These are phyloP conservation scores for Yoshiicerus persimilis DNA, from an alignment of 1,140 invertebrate species.

Conservation along the genomic window DNA sequence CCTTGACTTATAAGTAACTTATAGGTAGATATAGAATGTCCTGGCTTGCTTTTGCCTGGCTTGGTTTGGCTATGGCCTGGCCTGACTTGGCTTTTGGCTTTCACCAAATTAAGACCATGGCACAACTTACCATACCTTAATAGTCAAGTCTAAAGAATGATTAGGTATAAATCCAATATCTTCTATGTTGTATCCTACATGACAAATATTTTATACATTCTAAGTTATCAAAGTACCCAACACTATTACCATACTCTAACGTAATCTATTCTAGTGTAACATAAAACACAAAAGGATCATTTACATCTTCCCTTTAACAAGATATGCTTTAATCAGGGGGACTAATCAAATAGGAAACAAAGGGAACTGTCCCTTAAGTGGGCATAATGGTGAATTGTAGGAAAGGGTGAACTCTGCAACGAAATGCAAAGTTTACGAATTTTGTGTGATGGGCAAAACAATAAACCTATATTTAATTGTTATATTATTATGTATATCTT, in stretches of 20 bases:
- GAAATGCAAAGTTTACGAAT: no score
- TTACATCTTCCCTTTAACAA: no score
- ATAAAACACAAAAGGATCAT: no score
- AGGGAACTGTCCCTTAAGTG: no score
- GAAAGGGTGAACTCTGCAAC: no score
- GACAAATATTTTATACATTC: not conserved
- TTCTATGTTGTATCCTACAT: not conserved
- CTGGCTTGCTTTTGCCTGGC: no score
- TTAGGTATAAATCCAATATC: not conserved
- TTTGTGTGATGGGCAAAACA: no score
- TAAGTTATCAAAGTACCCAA: not conserved
- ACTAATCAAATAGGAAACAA: no score
- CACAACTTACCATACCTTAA: conserved; percentile 11
- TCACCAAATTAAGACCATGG: conserved; percentile 28
- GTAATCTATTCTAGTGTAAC: not conserved
- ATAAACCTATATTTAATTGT: no score
- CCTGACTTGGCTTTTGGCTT: not conserved
- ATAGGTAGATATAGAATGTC: not conserved
- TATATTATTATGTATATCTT: no score
- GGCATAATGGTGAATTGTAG: no score
- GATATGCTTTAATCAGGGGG: no score
- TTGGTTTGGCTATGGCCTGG: not conserved
- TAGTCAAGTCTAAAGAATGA: not conserved
- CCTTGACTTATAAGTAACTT: not conserved
- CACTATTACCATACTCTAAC: not conserved